Evolutionary conservation across 2,113 vertebrate species (phyloP).

Genomic region (Callopanchax toddi): DNA sequence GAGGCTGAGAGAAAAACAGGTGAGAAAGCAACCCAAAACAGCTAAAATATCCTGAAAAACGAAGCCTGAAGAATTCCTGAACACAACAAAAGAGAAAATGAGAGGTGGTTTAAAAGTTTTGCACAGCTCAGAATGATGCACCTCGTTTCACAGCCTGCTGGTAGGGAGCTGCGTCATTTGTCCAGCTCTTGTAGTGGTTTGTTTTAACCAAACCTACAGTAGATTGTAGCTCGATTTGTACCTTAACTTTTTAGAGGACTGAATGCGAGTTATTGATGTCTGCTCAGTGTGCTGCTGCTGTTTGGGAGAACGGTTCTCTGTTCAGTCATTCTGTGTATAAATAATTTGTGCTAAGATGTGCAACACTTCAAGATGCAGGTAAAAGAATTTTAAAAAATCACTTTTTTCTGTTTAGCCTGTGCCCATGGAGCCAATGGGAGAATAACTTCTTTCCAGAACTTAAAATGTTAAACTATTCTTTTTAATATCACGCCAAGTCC

Average conservation of each 20-base stretch:
- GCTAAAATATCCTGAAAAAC: too few species aligned
- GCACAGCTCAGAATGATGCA: too few species aligned
- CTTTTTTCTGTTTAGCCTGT: too few species aligned
- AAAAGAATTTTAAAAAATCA: not conserved
- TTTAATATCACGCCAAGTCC: not conserved
- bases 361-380: not conserved
- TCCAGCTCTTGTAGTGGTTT: not conserved
- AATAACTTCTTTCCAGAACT: too few species aligned
- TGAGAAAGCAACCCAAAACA: too few species aligned
- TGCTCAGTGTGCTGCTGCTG: not conserved
- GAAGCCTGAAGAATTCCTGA: too few species aligned
- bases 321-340: not conserved
- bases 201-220: not conserved
- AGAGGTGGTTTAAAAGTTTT: too few species aligned
- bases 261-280: not conserved
- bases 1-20: too few species aligned
- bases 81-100: too few species aligned
- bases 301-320: not conserved
- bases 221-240: not conserved
- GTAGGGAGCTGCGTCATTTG: not conserved
- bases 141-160: too few species aligned
- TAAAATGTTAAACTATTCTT: too few species aligned
- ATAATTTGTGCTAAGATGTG: not conserved
- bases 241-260: not conserved
- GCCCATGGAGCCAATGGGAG: too few species aligned